Evolutionary conservation across 1,140 invertebrate genomes (phyloP), one percentile per base, ranked within the genome.

Genomic region (Drosophila pectinifera): DNA sequence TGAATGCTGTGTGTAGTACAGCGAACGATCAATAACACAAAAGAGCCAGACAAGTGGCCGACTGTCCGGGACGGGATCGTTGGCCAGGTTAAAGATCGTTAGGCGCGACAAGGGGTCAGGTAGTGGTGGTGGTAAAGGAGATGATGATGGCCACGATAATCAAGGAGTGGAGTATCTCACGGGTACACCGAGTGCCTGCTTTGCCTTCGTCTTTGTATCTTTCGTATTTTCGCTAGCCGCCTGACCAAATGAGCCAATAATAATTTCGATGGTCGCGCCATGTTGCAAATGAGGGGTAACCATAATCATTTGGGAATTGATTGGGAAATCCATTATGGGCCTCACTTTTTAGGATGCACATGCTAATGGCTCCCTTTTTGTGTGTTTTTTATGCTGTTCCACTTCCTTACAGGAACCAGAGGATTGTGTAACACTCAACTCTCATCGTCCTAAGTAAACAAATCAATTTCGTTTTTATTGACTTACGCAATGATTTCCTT

Each of bases 401-500:
- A 77, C 73, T 77, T 76, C 73, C 73, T 39, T 20, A 22, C 41
- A 63, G 56, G 58, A 65, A 68, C 62, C 48, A 28, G 46, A 28
- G 49, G 72, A 75, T 74, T 72, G 57, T 59, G 38, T 11, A 61
- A 53, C 45, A 22, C 43, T 10, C 24, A 78, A 57, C 49, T 34
- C 49, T 53, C 49, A 22, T 22, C 49, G 57, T 89, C 84, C 84
- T 88, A 88, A 84, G 53, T 59, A 88, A 88, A 88, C 70, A 84
- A 58, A 46, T 56, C 54, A 58, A 45, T 45, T 36, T 26, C 14
- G 51, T 26, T 56, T 80, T 86, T 84, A 84, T 85, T 90, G 85
- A 89, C 77, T 89, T 89, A 89, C 84, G 73, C 80, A 89, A 89
- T 69, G 77, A 89, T 80, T 89, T 88, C 84, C 80, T 77, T 73